Conservation (phyloP, 2,888 invertebrate species). For the Drosophila cognata region DNA sequence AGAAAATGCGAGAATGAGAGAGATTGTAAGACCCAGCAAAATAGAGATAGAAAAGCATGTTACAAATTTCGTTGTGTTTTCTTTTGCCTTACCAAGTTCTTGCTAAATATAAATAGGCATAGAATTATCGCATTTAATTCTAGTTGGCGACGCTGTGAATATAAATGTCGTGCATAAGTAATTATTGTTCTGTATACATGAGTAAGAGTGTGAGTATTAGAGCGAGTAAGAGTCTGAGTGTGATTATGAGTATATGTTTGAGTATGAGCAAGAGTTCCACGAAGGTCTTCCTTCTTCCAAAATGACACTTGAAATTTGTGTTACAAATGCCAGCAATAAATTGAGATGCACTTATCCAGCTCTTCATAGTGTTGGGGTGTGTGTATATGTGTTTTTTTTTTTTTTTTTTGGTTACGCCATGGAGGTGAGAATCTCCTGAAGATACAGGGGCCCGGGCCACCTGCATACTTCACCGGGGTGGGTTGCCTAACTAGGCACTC, state of each 20-base stretch:
- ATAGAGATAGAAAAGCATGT: slow-evolving; percentile 33
- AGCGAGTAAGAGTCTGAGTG: not conserved
- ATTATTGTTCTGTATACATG: not conserved
- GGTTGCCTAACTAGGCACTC: too few species aligned
- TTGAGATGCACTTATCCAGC: slow-evolving; percentile 62
- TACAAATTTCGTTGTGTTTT: slow-evolving; percentile 58
- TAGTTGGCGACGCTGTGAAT: slow-evolving; percentile 20
- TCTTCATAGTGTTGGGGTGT: slow-evolving; percentile 12
- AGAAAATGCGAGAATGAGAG: not conserved
- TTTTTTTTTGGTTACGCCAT: too few species aligned
- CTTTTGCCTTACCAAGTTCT: slow-evolving; percentile 38
- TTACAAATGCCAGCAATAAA: slow-evolving; percentile 60
- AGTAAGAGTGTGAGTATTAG: not conserved
- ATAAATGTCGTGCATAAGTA: slow-evolving; percentile 2
- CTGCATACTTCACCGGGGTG: too few species aligned
- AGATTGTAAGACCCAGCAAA: slow-evolving; percentile 1
- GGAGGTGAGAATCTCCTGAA: too few species aligned
- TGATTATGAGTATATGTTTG: not conserved
- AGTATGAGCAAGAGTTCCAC: not conserved
- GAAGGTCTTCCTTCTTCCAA: slow-evolving; percentile 14
- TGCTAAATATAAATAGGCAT: slow-evolving; percentile 62
- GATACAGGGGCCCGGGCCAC: too few species aligned
- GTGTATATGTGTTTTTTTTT: slow-evolving; percentile 2
- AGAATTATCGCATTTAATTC: slow-evolving; percentile 65
- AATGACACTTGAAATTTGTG: slow-evolving; percentile 31